These are phyloP conservation scores for Itoplectis maculator DNA, from an alignment of 2,888 invertebrate genomes.

Conservation along the genomic window DNA sequence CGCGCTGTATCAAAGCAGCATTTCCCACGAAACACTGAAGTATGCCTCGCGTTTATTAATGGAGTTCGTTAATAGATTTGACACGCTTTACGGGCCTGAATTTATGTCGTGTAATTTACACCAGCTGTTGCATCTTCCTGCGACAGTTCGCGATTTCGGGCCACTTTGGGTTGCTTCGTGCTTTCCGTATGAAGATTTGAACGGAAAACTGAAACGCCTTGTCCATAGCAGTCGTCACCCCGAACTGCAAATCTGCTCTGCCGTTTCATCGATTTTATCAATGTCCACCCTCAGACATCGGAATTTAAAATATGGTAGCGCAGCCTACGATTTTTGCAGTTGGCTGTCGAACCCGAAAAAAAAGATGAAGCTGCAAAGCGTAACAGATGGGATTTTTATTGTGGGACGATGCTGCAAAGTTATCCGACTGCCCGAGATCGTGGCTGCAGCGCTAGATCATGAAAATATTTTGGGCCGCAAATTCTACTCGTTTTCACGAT, in stretches of 20 bases:
- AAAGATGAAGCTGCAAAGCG: too few species aligned
- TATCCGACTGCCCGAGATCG: background rate
- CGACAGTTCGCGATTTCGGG: too few species aligned
- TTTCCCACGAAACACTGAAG: conserved; percentile 18
- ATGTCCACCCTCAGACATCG: background rate
- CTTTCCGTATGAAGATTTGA: too few species aligned
- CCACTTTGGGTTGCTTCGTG: too few species aligned
- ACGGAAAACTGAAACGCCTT: too few species aligned
- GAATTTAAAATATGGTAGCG: conserved; percentile 10
- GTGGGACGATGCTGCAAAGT: background rate
- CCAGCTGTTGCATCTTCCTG: too few species aligned
- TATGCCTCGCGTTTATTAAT: conserved; percentile 23
- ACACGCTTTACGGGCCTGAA: too few species aligned
- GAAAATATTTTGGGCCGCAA: conserved; percentile 1
- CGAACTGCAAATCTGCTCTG: too few species aligned
- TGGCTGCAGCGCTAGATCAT: background rate
- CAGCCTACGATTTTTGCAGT: conserved; percentile 26
- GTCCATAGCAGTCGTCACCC: too few species aligned
- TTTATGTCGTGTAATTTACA: conserved; percentile 42
- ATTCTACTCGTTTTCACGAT: too few species aligned
- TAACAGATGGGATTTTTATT: too few species aligned
- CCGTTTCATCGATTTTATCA: conserved; percentile 7
- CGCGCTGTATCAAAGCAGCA: conserved; percentile 43
- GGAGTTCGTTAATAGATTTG: conserved; percentile 26
- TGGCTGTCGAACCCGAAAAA: background rate